A percentile compares a stretch with the other conserved stretches of the same genome.
These are phyloP conservation scores for Zaprionus vittiger DNA, from an alignment of 1,140 invertebrate genomes.

Conservation along the genomic window DNA sequence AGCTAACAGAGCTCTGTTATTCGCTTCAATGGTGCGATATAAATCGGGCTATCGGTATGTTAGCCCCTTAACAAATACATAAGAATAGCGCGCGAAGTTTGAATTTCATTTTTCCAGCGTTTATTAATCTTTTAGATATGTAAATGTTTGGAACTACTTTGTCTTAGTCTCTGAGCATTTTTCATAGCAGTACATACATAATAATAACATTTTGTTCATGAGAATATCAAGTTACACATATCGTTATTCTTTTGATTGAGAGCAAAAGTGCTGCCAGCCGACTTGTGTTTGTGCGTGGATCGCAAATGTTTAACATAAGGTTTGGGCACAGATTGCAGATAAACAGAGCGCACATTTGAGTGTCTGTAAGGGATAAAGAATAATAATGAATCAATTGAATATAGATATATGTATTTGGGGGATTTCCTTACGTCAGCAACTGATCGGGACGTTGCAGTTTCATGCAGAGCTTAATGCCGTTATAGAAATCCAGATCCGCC, in stretches of 20 bases:
- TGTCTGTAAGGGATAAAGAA: constrained; percentile 41
- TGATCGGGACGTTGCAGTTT: constrained; percentile 90
- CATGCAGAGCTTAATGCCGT: constrained; percentile 91
- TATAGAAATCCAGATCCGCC: constrained; percentile 92
- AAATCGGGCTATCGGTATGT: not conserved
- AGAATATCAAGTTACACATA: constrained; percentile 87
- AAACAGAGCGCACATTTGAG: constrained; percentile 54
- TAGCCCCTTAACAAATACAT: not conserved
- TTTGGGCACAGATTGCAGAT: constrained; percentile 45
- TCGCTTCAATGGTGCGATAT: not conserved
- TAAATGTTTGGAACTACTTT: constrained; percentile 19
- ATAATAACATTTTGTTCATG: not conserved
- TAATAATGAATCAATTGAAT: not conserved
- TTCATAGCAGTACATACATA: not conserved
- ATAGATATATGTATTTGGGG: no score
- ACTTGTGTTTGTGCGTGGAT: constrained; percentile 52
- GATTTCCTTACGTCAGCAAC: constrained; percentile 86
- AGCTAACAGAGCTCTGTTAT: not conserved
- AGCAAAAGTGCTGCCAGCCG: constrained; percentile 90
- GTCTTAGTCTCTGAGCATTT: constrained; percentile 9
- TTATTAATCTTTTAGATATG: constrained; percentile 5
- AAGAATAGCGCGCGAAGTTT: no score
- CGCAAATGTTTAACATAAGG: constrained; percentile 63
- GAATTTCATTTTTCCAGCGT: not conserved
- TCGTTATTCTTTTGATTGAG: constrained; percentile 92